Evolutionary conservation across 2,113 vertebrate genomes (phyloP), one percentile per base, ranked within the genome.

Genomic region (Maccullochella peelii): DNA sequence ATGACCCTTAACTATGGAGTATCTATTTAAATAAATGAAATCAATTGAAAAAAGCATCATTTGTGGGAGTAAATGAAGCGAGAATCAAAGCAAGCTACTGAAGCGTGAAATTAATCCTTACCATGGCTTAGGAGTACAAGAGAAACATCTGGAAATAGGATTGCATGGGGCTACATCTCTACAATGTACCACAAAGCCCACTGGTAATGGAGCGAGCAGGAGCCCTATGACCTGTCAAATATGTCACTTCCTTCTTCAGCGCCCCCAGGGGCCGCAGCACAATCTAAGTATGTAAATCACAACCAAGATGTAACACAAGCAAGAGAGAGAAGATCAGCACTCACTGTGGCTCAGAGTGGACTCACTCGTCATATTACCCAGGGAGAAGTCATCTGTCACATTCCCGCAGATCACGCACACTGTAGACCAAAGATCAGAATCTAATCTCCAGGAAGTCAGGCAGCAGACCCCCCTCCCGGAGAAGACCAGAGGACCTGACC

Each of bases 41-140:
- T 85, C 55, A 86, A 80, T 87, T 82, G 58, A 58, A 85, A 82
- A 80, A 65, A 38, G 47, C 69, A 76, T 83, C 21, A 75, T 42
- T 78, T 76, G 72, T 57, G 6, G 74, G 49, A 62, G 74, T 30
- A 90, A 91, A 90, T 88, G 73, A 84, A 91, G 79, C 49, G 38
- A 79, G 65, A 85, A 73, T 69, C 77, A 72, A 72, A 75, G 38
- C n/a, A n/a, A 65, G 65, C 62, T 50, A 36, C 47, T 42, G 76
- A 80, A 38, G 83, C 80, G 30, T 91, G 85, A 91, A 91, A 89
- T 94, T 70, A 91, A 82, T 86, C 77, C 27, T 71, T 62, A 61
- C 52, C 62, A 70, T 77, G 58, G 59, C 63, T 79, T n/a, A 23
- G 16, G 71, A 77, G 69, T 68, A 74, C 62, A 79, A 86, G 73